phyloP scores from a whole-genome alignment of 2,113 vertebrate genomes.

The Echinops telfairi region DNA sequence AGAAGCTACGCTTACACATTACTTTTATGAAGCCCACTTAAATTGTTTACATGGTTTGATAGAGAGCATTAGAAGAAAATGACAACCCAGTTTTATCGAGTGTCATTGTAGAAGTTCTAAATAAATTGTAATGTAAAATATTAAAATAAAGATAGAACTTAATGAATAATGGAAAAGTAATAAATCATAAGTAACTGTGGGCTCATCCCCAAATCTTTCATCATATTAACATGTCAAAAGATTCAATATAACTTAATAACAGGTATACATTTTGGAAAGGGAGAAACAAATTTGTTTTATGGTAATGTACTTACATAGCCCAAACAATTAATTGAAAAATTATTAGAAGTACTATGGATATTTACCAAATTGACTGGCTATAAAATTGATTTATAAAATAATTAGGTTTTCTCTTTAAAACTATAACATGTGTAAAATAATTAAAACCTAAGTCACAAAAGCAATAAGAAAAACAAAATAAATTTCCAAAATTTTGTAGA shows the following conservation, averaged over 20 bases:
- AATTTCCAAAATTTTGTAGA: conserved; percentile 53
- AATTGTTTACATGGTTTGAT: conserved; percentile 37
- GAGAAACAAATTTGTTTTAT: conserved; percentile 58
- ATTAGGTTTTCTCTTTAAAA: conserved; percentile 69
- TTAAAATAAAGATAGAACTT: conserved; percentile 63
- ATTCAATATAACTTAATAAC: conserved; percentile 52
- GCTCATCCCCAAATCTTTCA: conserved; percentile 57
- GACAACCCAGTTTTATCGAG: conserved; percentile 19
- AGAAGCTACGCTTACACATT: conserved; percentile 36
- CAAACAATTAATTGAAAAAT: conserved; percentile 51
- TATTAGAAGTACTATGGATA: conserved; percentile 66
- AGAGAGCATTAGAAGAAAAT: conserved; percentile 28
- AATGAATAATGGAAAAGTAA: conserved; percentile 61
- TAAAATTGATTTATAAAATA: conserved; percentile 72
- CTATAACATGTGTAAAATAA: conserved; percentile 54
- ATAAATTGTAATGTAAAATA: conserved; percentile 66
- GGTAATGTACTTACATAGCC: conserved; percentile 6
- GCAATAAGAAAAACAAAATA: conserved; percentile 30
- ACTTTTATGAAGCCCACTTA: conserved; percentile 40
- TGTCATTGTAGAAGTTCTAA: conserved; percentile 46
- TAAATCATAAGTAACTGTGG: conserved; percentile 53
- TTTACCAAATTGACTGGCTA: conserved; percentile 47
- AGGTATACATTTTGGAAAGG: conserved; percentile 61
- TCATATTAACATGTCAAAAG: conserved; percentile 55
- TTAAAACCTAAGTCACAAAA: conserved; percentile 45